These are phyloP conservation scores for Corbicula japonica DNA, from an alignment of 2,888 invertebrate genomes.

Conservation along the genomic window DNA sequence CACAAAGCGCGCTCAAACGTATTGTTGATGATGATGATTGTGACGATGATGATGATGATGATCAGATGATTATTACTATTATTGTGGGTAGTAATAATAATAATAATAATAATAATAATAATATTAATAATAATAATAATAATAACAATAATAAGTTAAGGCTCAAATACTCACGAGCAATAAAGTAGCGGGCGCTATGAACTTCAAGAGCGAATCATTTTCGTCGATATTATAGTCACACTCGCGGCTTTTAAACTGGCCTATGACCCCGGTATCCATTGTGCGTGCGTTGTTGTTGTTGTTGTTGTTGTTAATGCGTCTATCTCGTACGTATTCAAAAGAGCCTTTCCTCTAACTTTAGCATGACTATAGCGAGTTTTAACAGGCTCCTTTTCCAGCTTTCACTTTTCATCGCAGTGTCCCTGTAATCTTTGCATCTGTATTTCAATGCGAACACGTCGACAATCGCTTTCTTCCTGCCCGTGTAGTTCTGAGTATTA, in stretches of 20 bases:
- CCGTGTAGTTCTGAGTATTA: background rate
- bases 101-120: too few relatives aligned
- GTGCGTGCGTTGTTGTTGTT: background rate
- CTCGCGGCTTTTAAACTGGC: background rate
- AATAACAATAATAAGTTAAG: background rate
- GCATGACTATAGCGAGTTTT: background rate
- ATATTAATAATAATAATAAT: too few relatives aligned
- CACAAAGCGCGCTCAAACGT: too few relatives aligned
- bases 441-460: background rate
- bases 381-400: background rate
- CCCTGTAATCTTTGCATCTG: background rate
- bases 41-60: too few relatives aligned
- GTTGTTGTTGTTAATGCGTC: background rate
- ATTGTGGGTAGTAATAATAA: too few relatives aligned
- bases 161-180: background rate
- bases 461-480: background rate
- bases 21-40: too few relatives aligned
- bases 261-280: background rate
- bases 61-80: too few relatives aligned
- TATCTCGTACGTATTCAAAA: background rate
- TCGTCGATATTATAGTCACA: background rate
- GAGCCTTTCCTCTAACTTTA: background rate
- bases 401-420: background rate
- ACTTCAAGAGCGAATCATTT: slow-evolving; percentile 1
- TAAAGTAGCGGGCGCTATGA: slow-evolving; percentile 1